phyloP scores from a whole-genome alignment of 2,888 invertebrate species.

The Eristalis tenax region DNA sequence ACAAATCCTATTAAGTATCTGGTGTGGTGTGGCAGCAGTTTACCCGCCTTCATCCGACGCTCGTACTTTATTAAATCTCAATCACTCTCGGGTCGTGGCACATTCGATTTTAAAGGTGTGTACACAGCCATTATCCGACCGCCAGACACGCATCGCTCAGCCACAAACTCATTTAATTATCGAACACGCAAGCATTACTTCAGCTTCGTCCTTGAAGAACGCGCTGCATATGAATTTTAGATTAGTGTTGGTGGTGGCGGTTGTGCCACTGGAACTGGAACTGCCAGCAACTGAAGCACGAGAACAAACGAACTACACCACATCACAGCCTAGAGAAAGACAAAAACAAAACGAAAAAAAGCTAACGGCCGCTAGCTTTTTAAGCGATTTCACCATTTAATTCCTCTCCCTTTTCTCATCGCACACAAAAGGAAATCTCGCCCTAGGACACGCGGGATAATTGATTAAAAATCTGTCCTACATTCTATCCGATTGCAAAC shows the following conservation, averaged over 20 bases:
- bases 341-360: constrained; percentile 37
- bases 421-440: constrained; percentile 65
- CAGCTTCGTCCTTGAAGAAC: constrained; percentile 57
- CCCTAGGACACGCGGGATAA: constrained; percentile 67
- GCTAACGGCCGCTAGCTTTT: constrained; percentile 63
- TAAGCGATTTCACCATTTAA: constrained; percentile 68
- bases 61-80: constrained; percentile 47
- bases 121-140: constrained; percentile 61
- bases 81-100: constrained; percentile 43
- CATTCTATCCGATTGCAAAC: constrained; percentile 68
- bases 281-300: neutral
- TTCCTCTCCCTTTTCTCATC: constrained; percentile 53
- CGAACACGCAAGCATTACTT: constrained; percentile 63
- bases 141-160: constrained; percentile 59
- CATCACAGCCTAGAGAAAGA: constrained; percentile 1
- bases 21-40: neutral
- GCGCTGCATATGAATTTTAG: constrained; percentile 54
- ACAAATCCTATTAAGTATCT: constrained; percentile 47
- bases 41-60: neutral
- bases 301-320: constrained; percentile 18
- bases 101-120: constrained; percentile 67
- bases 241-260: constrained; percentile 22
- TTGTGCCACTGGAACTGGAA: neutral
- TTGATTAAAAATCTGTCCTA: constrained; percentile 72
- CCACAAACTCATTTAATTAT: constrained; percentile 68